These are phyloP conservation scores for Trichacis sp. DNA, from an alignment of 2,888 invertebrate species.

Conservation along the genomic window DNA sequence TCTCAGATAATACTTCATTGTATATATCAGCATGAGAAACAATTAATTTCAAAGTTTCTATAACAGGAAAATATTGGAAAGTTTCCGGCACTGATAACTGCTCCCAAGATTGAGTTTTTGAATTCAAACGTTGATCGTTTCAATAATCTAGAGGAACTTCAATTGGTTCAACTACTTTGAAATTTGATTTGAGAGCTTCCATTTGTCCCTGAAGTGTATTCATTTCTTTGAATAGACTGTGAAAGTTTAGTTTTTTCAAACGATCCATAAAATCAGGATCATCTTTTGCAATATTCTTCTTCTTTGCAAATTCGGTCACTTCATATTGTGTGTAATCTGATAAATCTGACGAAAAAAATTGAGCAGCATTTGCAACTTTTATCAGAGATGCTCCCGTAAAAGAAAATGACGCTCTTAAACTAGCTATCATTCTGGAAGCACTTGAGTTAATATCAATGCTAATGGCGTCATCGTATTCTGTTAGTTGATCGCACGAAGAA, in stretches of 20 bases:
- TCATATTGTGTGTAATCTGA: neutral
- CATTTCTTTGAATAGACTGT: neutral
- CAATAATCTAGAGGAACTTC: neutral
- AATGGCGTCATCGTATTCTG: no score
- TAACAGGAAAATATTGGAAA: constrained; percentile 13
- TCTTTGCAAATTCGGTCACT: neutral
- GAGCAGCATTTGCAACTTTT: neutral
- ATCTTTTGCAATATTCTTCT: neutral
- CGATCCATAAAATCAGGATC: neutral
- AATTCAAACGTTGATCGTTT: neutral
- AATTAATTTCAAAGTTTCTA: constrained; percentile 11
- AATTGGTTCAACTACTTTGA: neutral
- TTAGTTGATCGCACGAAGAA: no score
- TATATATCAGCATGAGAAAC: constrained; percentile 11
- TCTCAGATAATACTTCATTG: constrained; percentile 8
- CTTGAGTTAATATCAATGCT: neutral
- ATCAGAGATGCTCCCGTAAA: neutral
- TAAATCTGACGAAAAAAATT: neutral
- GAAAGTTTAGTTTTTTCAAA: neutral
- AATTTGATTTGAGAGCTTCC: neutral
- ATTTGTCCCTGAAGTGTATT: no score
- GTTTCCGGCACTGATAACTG: constrained; percentile 9
- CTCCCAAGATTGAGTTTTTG: neutral
- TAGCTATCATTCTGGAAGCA: neutral
- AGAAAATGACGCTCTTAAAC: neutral